Evolutionary conservation across 2,797 vertebrate species (phyloP).

Genomic region (Pangasius larnaudii): DNA sequence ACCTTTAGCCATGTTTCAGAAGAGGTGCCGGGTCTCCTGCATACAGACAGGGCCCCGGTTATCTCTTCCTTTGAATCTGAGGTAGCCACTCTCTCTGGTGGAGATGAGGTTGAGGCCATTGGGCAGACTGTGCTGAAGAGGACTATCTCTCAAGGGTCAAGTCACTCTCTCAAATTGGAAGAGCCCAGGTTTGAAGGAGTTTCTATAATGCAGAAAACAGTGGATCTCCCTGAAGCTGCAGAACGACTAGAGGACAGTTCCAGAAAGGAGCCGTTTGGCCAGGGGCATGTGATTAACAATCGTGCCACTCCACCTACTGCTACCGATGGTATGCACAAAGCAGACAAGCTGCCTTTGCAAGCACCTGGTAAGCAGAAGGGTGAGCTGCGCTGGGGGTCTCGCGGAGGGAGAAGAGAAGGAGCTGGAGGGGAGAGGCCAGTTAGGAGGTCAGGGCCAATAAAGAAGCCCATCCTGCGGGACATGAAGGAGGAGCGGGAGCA

Average conservation of each 20-base stretch:
- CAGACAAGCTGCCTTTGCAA: constrained; percentile 82
- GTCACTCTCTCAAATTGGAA: constrained; percentile 86
- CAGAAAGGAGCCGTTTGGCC: constrained; percentile 86
- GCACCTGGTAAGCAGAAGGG: constrained; percentile 86
- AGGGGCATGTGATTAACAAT: constrained; percentile 70
- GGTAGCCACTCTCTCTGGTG: constrained; percentile 75
- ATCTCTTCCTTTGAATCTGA: constrained; percentile 78
- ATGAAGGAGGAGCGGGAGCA: constrained; percentile 98
- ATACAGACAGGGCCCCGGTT: constrained; percentile 71
- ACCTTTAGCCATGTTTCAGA: constrained; percentile 83
- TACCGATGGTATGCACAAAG: constrained; percentile 84
- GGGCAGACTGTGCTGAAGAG: constrained; percentile 85
- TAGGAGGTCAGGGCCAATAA: constrained; percentile 94
- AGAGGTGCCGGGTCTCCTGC: constrained; percentile 76
- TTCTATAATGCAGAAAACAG: constrained; percentile 75
- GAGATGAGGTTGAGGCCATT: constrained; percentile 80
- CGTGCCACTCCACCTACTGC: constrained; percentile 71
- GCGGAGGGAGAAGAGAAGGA: constrained; percentile 87
- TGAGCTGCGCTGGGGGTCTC: constrained; percentile 91
- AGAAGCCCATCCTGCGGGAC: constrained; percentile 95
- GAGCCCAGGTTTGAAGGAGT: constrained; percentile 84
- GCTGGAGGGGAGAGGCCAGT: constrained; percentile 84
- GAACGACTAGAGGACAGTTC: constrained; percentile 85
- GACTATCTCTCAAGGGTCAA: constrained; percentile 90
- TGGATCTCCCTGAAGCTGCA: constrained; percentile 80